Percentiles rank a stretch among this genome's conserved stretches.
Conservation (phyloP, 1,140 invertebrate genomes). For the Drosophila athabasca region DNA sequence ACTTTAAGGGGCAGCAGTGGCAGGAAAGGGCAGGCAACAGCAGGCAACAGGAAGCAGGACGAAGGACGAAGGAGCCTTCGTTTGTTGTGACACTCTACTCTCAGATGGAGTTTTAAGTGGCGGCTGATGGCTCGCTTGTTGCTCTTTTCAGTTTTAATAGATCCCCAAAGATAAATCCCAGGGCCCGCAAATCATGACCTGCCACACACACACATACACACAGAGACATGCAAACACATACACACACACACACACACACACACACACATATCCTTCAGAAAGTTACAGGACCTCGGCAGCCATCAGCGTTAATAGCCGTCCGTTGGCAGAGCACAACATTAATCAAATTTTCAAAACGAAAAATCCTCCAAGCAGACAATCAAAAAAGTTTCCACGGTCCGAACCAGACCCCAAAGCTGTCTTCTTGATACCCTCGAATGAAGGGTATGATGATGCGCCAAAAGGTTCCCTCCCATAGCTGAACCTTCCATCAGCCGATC, state of each 20-base stretch:
- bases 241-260: slow-evolving; percentile 4
- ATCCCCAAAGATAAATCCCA: slow-evolving; percentile 58
- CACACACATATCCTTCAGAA: slow-evolving; percentile 6
- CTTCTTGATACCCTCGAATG: too few species aligned
- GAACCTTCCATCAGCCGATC: too few species aligned
- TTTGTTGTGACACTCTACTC: background rate
- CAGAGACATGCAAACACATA: too few species aligned
- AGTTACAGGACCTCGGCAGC: slow-evolving; percentile 9
- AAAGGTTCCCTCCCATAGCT: too few species aligned
- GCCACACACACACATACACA: slow-evolving; percentile 2
- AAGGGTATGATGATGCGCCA: too few species aligned
- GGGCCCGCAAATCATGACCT: slow-evolving; percentile 46
- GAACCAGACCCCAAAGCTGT: background rate
- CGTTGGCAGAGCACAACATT: slow-evolving; percentile 47
- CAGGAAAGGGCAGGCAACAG: too few species aligned
- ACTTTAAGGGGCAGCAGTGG: too few species aligned
- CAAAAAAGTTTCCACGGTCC: slow-evolving; percentile 48
- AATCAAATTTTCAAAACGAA: slow-evolving; percentile 58
- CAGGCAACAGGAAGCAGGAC: too few species aligned
- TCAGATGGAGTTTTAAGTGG: slow-evolving; percentile 50
- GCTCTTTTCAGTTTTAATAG: slow-evolving; percentile 37
- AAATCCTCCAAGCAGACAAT: slow-evolving; percentile 51
- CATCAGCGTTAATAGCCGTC: slow-evolving; percentile 54
- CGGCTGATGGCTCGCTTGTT: slow-evolving; percentile 38
- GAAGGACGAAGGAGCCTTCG: too few species aligned